Base-by-base conservation (phyloP, 2,888 invertebrate species). In the Sarcophaga caerulescens region DNA sequence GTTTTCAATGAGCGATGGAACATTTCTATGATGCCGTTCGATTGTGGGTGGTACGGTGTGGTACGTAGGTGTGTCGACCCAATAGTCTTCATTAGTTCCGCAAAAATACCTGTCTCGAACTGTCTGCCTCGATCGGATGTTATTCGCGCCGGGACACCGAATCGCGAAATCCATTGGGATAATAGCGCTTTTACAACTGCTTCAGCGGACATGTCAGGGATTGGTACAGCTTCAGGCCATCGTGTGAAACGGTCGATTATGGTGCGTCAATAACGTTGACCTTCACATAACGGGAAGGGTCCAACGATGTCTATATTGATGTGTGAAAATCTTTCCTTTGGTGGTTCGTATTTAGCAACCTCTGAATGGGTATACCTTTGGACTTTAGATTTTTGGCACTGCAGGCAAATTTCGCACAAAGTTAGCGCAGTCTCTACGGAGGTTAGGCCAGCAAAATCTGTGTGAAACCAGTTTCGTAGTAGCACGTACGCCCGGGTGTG, bases 111-210 rank as follows among this genome's bases (percentile, higher is more conserved):
- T 19, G 78, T 62, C 44, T 78, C 70, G 59, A 75, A 74, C 23
- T 75, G 79, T n/a, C 70, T 70, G 12, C 66, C 68, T 57, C 70
- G 80, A 62, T 75, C 81, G 1, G 75, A 69, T n/a, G 81, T 81
- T 5, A 75, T 75, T 17, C n/a, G 52, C 11, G 73, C 66, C n/a
- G 81, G 68, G 2, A 79, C 65, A 45, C 68, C 68, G 35, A 68
- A 77, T 19, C 77, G 60, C 1, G 77, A 21, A n/a, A 77, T 79
- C 79, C 63, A 70, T 14, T 35, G 44, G 0, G 63, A 19, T 68
- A 75, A 45, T 1, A 75, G 69, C 21, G 75, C 75, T 52, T 69
- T 66, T 19, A 62, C 74, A 14, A 75, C 47, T 10, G 81, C 62
- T 35, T 60, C 19, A 0, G 69, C 81, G 6, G 23, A 23, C 68